Evolutionary conservation across 1,140 invertebrate genomes (phyloP).

Genomic region (Stratiolaelaps scimitus): DNA sequence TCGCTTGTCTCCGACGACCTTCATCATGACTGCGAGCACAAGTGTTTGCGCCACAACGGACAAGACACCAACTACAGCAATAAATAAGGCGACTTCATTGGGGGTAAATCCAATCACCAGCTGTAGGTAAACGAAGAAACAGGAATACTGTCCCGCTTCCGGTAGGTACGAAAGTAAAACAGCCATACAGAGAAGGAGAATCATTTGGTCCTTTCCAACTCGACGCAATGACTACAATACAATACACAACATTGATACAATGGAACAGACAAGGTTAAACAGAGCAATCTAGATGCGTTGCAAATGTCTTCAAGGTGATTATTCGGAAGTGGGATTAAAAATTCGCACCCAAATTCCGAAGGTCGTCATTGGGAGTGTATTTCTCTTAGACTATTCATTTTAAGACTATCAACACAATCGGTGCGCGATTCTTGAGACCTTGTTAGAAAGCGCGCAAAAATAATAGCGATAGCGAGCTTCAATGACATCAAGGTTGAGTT

Average conservation of each 20-base stretch:
- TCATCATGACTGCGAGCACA: conserved; percentile 76
- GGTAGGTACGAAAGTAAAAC: conserved; percentile 96
- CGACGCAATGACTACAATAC: conserved; percentile 60
- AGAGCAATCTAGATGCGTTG: no score
- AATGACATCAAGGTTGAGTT: no score
- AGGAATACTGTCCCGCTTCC: conserved; percentile 95
- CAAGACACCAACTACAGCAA: conserved; percentile 87
- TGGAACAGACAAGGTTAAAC: no score
- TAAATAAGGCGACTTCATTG: conserved; percentile 90
- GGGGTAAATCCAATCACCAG: conserved; percentile 90
- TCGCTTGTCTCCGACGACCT: conserved; percentile 79
- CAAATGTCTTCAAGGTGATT: no score
- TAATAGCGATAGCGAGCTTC: no score
- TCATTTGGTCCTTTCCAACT: conserved; percentile 88
- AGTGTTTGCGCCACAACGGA: conserved; percentile 75
- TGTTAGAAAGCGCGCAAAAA: no score
- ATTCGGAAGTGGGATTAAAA: no score
- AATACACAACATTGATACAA: conserved; percentile 30
- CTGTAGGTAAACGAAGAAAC: conserved; percentile 98
- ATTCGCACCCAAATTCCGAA: no score
- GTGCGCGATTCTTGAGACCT: no score
- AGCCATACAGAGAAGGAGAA: conserved; percentile 88
- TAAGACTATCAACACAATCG: no score
- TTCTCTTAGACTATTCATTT: no score
- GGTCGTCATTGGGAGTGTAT: no score